Evolutionary conservation across 2,888 invertebrate genomes (phyloP).

Genomic region (Orchesella flavescens): DNA sequence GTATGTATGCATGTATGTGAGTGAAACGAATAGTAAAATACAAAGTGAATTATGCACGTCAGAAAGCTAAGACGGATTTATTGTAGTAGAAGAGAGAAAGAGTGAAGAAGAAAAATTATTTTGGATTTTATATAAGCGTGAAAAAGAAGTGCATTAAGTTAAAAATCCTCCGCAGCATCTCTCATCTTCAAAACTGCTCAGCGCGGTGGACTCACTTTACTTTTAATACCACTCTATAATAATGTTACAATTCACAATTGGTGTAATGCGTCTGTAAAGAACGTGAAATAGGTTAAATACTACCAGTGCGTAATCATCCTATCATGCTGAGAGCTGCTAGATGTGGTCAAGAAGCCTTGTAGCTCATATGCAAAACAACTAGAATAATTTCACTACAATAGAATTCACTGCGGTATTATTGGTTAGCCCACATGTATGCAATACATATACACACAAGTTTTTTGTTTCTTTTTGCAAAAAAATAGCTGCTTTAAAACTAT

Average conservation of each 20-base stretch:
- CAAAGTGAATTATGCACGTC: too few species aligned
- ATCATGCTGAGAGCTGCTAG: neutral
- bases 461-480: too few species aligned
- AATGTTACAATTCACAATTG: conserved; percentile 31
- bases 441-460: too few species aligned
- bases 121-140: neutral
- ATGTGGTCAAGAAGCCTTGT: too few species aligned
- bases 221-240: neutral
- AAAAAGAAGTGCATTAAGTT: conserved; percentile 1
- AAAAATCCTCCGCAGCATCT: neutral
- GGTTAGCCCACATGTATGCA: too few species aligned
- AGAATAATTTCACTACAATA: neutral
- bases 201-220: conserved; percentile 4
- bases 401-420: neutral
- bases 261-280: conserved; percentile 15
- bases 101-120: conserved; percentile 7
- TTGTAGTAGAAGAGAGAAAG: neutral
- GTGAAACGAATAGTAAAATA: too few species aligned
- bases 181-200: neutral
- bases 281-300: conserved; percentile 63
- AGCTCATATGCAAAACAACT: neutral
- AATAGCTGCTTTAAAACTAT: too few species aligned
- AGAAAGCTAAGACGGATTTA: too few species aligned
- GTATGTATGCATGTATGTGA: too few species aligned
- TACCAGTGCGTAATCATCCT: conserved; percentile 13